Base-by-base conservation (phyloP, 2,797 vertebrate species). In the Acipenser ruthenus region DNA sequence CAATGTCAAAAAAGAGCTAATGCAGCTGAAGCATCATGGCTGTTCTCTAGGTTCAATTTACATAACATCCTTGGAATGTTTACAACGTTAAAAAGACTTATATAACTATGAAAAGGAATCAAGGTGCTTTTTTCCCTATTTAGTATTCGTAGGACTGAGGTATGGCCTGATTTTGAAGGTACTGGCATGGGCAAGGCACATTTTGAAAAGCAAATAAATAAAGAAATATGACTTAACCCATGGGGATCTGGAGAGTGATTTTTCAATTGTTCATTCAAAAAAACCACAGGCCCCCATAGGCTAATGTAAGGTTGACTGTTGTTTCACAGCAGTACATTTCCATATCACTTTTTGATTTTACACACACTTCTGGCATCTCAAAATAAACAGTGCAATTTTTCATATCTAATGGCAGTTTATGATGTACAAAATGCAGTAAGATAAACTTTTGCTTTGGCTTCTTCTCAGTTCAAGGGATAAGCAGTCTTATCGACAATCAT, bases 381-480 rank as follows among this genome's bases (percentile, higher is more conserved):
- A 62, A 37, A 9, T 6, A 62, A 62, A 62, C 8, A 37, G 37
- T 8, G 18, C 60, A 10, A 37, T 62, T 23, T 37, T n/a, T 62
- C 15, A 62, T 4, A 8, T 4, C 15, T 48, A 62, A 23, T 3
- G 37, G 18, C 15, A 50, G 11, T 66, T 11, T 13, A 60, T 64
- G 56, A 60, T 69, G 68, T 65, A 56, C 64, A 62, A 65, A 69
- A 69, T 60, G n/a, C 55, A 52, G 60, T 70, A 70, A 51, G 47
- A 67, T 70, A 10, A 65, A 18, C 62, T 67, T 67, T 49, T 67
- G 56, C 65, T 49, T 52, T 61, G n/a, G 62, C 64, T 67, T 37
- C 12, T 49, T 51, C 12, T 49, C n/a, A 50, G 51, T 61, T 70
- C 64, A 50, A 7, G 15, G 18, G 60, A 66, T 23, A 52, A 64